phyloP scores from a whole-genome alignment of 2,797 vertebrate species.

The Gymnoscopelus microlampas region DNA sequence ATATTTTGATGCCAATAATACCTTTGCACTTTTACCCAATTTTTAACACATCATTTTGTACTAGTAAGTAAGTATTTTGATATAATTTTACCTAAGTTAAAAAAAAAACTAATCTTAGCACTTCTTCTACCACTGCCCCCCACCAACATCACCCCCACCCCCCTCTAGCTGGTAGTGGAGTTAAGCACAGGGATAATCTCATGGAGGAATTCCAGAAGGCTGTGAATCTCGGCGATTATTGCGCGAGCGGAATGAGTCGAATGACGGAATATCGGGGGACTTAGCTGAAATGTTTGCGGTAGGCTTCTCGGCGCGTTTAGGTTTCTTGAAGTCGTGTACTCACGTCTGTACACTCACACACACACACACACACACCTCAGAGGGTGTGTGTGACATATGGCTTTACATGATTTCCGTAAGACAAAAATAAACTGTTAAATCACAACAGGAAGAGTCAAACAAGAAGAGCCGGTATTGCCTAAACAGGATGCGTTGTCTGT shows the following conservation, averaged over 20 bases:
- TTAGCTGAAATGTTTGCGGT: slow-evolving; percentile 59
- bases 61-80: too few species aligned
- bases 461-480: slow-evolving; percentile 18
- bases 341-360: too few species aligned
- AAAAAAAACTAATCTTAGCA: too few species aligned
- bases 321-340: background rate
- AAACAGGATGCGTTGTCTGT: slow-evolving; percentile 40
- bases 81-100: too few species aligned
- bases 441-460: slow-evolving; percentile 17
- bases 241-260: slow-evolving; percentile 35
- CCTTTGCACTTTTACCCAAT: too few species aligned
- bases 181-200: slow-evolving; percentile 60
- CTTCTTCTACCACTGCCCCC: background rate
- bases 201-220: slow-evolving; percentile 64
- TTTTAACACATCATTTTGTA: too few species aligned
- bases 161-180: slow-evolving; percentile 34
- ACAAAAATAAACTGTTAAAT: slow-evolving; percentile 6
- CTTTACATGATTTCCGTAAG: slow-evolving; percentile 22
- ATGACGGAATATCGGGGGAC: slow-evolving; percentile 64
- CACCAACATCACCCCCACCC: slow-evolving; percentile 12
- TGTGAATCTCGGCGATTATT: slow-evolving; percentile 63
- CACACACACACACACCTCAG: too few species aligned
- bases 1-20: too few species aligned
- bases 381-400: slow-evolving; percentile 25
- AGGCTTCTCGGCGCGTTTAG: slow-evolving; percentile 18